A percentile compares a stretch with the other conserved stretches of the same genome.
Evolutionary conservation across 2,888 invertebrate species (phyloP).

Genomic region (Netelia fuscicornis): DNA sequence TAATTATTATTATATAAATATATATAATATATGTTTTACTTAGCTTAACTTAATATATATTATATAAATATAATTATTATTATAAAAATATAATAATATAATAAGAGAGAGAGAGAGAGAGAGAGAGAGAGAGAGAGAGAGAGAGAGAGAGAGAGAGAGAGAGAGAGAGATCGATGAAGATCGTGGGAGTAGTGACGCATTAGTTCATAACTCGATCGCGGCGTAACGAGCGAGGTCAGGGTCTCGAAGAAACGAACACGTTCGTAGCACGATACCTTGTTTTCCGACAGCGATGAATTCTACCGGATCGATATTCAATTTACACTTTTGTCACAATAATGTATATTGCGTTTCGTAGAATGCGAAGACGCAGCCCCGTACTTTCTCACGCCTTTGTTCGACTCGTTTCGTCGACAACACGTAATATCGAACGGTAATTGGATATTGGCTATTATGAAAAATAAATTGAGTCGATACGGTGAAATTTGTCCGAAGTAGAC

Average conservation of each 20-base stretch:
- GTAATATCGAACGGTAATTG: too few relatives aligned
- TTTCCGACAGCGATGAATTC: conserved; percentile 36
- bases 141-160: background rate
- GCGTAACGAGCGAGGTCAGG: conserved; percentile 46
- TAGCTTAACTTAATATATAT: too few relatives aligned
- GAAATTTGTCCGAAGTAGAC: too few relatives aligned
- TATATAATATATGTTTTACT: too few relatives aligned
- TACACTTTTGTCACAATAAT: conserved; percentile 82
- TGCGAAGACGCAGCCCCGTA: conserved; percentile 19
- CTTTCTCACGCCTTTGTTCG: conserved; percentile 10
- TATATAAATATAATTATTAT: too few relatives aligned
- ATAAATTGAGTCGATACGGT: too few relatives aligned
- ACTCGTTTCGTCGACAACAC: too few relatives aligned
- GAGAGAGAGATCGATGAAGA: background rate
- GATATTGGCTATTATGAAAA: too few relatives aligned
- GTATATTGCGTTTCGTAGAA: conserved; percentile 76
- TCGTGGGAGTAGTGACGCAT: conserved; percentile 11
- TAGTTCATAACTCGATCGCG: conserved; percentile 32
- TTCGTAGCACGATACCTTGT: conserved; percentile 73
- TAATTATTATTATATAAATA: too few relatives aligned
- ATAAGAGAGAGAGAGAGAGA: too few relatives aligned
- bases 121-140: background rate
- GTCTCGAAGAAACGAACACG: conserved; percentile 37
- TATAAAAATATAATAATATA: too few relatives aligned
- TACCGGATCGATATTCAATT: conserved; percentile 83